A percentile compares a stretch with the other conserved stretches of the same genome.
phyloP scores from a whole-genome alignment of 2,888 invertebrate genomes.

The Thelaira solivaga region DNA sequence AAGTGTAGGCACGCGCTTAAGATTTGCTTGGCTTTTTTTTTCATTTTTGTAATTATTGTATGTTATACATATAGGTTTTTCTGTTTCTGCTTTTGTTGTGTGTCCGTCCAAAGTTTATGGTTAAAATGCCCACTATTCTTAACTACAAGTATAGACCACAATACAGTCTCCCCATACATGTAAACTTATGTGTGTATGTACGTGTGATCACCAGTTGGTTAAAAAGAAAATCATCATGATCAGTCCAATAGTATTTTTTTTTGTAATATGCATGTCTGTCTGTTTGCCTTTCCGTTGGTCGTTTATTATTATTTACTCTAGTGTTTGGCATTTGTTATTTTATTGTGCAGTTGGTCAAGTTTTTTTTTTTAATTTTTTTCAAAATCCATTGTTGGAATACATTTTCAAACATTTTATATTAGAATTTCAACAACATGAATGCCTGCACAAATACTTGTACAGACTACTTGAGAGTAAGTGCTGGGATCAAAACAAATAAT shows the following conservation, averaged over 20 bases:
- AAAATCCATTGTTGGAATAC: slow-evolving; percentile 40
- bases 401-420: slow-evolving; percentile 43
- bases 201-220: slow-evolving; percentile 36
- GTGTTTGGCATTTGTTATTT: slow-evolving; percentile 21
- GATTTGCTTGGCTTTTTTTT: slow-evolving; percentile 43
- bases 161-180: background rate
- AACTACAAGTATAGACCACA: background rate
- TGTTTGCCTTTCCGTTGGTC: slow-evolving; percentile 3
- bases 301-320: slow-evolving; percentile 36
- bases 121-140: slow-evolving; percentile 35
- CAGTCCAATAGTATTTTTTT: slow-evolving; percentile 39
- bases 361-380: too few relatives aligned
- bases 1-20: slow-evolving; percentile 62
- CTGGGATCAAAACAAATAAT: slow-evolving; percentile 5
- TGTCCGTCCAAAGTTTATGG: slow-evolving; percentile 23
- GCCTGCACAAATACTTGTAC: slow-evolving; percentile 1
- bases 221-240: slow-evolving; percentile 48
- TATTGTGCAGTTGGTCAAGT: slow-evolving; percentile 46
- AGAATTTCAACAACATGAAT: slow-evolving; percentile 21
- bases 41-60: slow-evolving; percentile 1
- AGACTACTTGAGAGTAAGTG: background rate
- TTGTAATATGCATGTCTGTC: slow-evolving; percentile 5
- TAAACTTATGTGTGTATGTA: background rate
- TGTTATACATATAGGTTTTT: slow-evolving; percentile 26
- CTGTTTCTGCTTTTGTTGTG: background rate